A percentile compares a stretch with the other conserved stretches of the same genome.
Conservation (phyloP, 2,797 vertebrate genomes). For the Okamejei kenojei region DNA sequence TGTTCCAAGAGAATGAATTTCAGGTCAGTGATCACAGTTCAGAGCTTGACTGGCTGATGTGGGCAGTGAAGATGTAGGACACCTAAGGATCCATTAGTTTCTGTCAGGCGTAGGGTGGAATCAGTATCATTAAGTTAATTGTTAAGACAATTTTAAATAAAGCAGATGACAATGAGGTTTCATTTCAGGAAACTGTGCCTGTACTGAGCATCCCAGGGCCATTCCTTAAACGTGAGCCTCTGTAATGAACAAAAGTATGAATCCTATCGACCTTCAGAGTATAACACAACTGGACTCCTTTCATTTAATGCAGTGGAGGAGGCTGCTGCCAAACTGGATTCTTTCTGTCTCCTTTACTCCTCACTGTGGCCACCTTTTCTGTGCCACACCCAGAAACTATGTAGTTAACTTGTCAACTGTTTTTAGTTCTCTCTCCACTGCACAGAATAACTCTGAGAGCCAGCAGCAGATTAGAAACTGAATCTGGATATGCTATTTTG, state of each 20-base stretch:
- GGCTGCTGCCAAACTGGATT: background rate
- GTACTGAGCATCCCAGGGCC: background rate
- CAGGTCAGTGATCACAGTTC: background rate
- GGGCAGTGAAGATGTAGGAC: background rate
- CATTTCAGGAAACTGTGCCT: background rate
- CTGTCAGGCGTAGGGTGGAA: background rate
- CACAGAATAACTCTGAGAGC: no score
- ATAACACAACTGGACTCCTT: background rate
- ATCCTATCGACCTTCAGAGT: background rate
- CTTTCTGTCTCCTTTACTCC: background rate
- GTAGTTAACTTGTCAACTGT: no score
- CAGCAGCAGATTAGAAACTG: background rate
- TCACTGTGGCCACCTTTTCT: background rate
- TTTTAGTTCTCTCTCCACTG: no score
- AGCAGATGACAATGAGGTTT: background rate
- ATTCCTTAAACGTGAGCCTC: background rate
- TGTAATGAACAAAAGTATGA: background rate
- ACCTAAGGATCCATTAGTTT: background rate
- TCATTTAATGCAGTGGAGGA: background rate
- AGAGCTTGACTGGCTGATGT: background rate
- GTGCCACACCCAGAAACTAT: no score
- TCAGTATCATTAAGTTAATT: background rate
- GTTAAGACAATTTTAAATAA: background rate
- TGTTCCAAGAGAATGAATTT: background rate
- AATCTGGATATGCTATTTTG: background rate